Base-by-base conservation (phyloP, 1,140 invertebrate species). In the Nasonia giraulti region DNA sequence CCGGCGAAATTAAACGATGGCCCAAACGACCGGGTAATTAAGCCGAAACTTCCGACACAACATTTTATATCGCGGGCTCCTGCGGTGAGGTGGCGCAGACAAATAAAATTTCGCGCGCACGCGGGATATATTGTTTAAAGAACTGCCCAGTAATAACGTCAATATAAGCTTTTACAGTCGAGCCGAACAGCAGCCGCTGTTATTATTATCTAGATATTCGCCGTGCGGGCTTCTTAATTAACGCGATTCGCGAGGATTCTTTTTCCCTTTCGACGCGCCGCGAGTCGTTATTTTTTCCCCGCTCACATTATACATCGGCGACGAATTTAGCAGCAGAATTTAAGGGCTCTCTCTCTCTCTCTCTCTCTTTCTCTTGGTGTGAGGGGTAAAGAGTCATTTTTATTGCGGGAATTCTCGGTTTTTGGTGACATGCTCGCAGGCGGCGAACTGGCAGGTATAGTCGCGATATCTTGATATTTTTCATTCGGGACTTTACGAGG, bases 221-320 rank as follows among this genome's bases (percentile, higher is more conserved):
- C 27, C 27, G 44, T 44, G 44, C 66, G 23, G 40, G 80, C 71
- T 40, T 75, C 71, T 82, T 82, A 82, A 82, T 82, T 82, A 82
- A 40, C 3, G 17, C n/a, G 47, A 74, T 47, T 71, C 79, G n/a
- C 6, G 44, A 44, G 10, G 40, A 44, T 81, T 73, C 71, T 33
- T 50, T 31, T 80, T 5, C 33, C 33, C 4, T 37, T 37, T 37
- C 33, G 33, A 37, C 4, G 40, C 40, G 40, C 40, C 40, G 40
- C 40, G 40, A 44, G 40, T 44, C 40, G 40, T 44, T 44, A 44
- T 44, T 44, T 44, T 10, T 44, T 44, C 10, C 7, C 40, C 40
- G 40, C 40, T 7, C 40, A 44, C 7, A 37, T 40, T 44, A 44
- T 8, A 44, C 40, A 10, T 44, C 0, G 33, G 4, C 33, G 33